phyloP scores from a whole-genome alignment of 2,888 invertebrate species.

The Acleris cristana region DNA sequence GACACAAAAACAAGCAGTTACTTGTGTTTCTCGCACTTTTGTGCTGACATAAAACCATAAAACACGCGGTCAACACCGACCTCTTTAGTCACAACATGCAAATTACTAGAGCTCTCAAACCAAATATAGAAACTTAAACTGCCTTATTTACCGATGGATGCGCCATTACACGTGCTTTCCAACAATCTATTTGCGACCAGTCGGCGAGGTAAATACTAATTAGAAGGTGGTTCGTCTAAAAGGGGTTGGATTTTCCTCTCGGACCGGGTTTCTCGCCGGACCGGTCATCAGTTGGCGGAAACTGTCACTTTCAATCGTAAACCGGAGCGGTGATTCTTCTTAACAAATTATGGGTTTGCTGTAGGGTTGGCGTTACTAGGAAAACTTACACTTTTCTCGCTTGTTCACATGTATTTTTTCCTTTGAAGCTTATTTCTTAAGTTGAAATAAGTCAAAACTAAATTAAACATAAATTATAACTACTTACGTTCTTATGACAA shows the following conservation, averaged over 20 bases:
- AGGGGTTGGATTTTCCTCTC: slow-evolving; percentile 73
- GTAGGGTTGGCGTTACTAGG: slow-evolving; percentile 24
- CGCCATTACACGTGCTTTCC: slow-evolving; percentile 35
- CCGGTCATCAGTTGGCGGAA: slow-evolving; percentile 74
- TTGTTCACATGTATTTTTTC: too few relatives aligned
- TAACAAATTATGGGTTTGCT: slow-evolving; percentile 76
- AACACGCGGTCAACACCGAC: background rate
- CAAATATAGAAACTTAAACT: slow-evolving; percentile 22
- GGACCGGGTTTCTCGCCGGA: slow-evolving; percentile 76
- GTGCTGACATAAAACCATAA: background rate
- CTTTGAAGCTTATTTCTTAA: too few relatives aligned
- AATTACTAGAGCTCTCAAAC: slow-evolving; percentile 6
- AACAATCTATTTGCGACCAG: slow-evolving; percentile 40
- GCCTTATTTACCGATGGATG: slow-evolving; percentile 25
- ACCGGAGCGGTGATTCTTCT: slow-evolving; percentile 77
- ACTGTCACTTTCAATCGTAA: slow-evolving; percentile 79
- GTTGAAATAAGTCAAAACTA: too few relatives aligned
- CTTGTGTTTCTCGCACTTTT: too few relatives aligned
- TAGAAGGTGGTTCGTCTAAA: slow-evolving; percentile 58
- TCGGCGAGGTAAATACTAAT: slow-evolving; percentile 48
- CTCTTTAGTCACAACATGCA: slow-evolving; percentile 8
- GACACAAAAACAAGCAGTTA: too few relatives aligned
- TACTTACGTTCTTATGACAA: too few relatives aligned
- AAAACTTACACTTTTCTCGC: background rate
- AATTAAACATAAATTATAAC: too few relatives aligned